Base-by-base conservation (phyloP, 2,113 vertebrate species). In the Varanus komodoensis region DNA sequence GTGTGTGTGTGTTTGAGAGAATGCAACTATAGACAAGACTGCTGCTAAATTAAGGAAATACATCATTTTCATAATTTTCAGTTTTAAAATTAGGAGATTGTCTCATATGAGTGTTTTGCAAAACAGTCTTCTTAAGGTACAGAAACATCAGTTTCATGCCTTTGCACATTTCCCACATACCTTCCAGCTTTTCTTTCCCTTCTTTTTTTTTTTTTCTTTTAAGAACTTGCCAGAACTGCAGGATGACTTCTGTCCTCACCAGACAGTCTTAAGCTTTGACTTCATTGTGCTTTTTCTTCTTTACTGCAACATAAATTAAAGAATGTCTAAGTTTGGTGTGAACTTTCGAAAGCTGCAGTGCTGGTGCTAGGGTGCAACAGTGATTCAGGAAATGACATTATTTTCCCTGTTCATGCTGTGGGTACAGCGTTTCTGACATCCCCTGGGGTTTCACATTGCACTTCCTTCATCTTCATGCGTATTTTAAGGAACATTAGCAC, bases 11-110 rank as follows among this genome's bases (percentile, higher is more conserved):
- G n/a, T 38, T 3, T 64, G 54, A 79, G 61, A 64, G 82, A 75
- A 38, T 29, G 4, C 44, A 69, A 23, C 12, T 79, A 50, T 50
- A 29, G 38, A 68, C 25, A 80, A 5, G 15, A 23, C 25, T 44
- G 38, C 74, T 8, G 23, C 68, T 8, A 73, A 4, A 25, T 68
- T 48, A 57, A 57, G 6, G 80, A 80, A 87, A 89, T 94, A 84
- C 87, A 48, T 11, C 29, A 54, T 88, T 89, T 69, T 93, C 85
- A 89, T 23, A 14, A 89, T 71, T 71, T 44, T n/a, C 5, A 32
- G 1, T 87, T 38, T 9, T 82, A 79, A 67, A 67, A 50, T 48
- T 32, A n/a, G 32, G 69, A 21, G 12, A 71, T 82, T 83, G 54
- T 25, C 48, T 57, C 73, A 6, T 14, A 80, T 84, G 25, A 6